These are phyloP conservation scores for Microctonus brassicae DNA, from an alignment of 2,888 invertebrate genomes.

Conservation along the genomic window DNA sequence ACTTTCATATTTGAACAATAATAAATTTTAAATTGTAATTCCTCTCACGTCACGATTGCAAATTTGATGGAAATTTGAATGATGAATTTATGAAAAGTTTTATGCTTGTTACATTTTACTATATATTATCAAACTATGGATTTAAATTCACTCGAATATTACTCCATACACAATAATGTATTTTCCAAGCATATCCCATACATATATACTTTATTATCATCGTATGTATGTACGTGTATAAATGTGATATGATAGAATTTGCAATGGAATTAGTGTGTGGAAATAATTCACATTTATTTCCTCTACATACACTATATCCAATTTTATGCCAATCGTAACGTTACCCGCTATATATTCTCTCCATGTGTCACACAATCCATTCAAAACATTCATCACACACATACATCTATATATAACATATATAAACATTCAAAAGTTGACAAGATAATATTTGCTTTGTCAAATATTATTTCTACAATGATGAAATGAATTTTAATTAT, in stretches of 20 bases:
- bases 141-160: background rate
- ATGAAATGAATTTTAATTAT: background rate
- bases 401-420: background rate
- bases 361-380: background rate
- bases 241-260: slow-evolving; percentile 8
- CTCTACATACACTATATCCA: background rate
- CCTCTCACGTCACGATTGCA: slow-evolving; percentile 21
- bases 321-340: background rate
- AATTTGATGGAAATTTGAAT: slow-evolving; percentile 19
- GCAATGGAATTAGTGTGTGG: slow-evolving; percentile 14
- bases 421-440: background rate
- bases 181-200: background rate
- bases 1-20: slow-evolving; percentile 12
- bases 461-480: background rate
- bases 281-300: slow-evolving; percentile 23
- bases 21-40: slow-evolving; percentile 35
- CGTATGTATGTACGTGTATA: background rate
- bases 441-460: background rate
- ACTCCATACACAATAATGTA: background rate
- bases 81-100: slow-evolving; percentile 16
- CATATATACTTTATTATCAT: background rate
- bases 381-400: background rate
- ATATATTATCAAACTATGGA: background rate
- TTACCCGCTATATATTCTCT: background rate
- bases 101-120: slow-evolving; percentile 26